A percentile compares a stretch with the other conserved stretches of the same genome.
Conservation (phyloP, 2,888 invertebrate species). For the Heliconius charithonia region DNA sequence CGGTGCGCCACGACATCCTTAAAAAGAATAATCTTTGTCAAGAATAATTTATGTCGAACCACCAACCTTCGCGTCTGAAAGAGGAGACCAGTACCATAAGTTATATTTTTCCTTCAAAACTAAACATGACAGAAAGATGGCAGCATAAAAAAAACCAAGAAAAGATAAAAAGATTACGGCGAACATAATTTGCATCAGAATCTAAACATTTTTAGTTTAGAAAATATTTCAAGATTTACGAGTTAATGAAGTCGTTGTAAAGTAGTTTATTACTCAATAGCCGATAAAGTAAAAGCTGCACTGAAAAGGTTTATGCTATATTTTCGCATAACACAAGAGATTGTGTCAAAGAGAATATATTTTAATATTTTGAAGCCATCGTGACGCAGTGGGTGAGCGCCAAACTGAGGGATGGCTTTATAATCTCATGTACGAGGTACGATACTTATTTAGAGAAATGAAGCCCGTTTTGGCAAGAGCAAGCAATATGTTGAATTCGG, state of each 20-base stretch:
- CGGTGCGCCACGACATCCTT: no score
- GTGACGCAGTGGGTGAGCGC: no score
- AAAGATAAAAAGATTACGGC: background rate
- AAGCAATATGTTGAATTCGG: background rate
- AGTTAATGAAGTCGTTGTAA: conserved; percentile 27
- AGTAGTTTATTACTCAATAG: conserved; percentile 27
- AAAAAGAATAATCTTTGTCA: no score
- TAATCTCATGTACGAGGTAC: no score
- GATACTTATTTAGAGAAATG: no score
- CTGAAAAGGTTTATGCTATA: conserved; percentile 14
- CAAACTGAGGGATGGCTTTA: no score
- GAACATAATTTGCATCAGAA: background rate
- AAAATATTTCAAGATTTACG: conserved; percentile 26
- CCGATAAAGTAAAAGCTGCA: conserved; percentile 23
- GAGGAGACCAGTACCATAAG: background rate
- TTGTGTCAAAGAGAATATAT: background rate
- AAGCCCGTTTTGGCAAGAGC: background rate
- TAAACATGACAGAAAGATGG: background rate
- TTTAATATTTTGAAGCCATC: background rate
- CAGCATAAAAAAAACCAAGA: background rate
- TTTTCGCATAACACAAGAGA: conserved; percentile 10
- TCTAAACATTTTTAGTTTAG: conserved; percentile 10
- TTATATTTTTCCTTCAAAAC: background rate
- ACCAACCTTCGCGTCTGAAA: background rate
- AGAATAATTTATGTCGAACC: no score